Percentiles rank a stretch among this genome's conserved stretches.
phyloP scores from a whole-genome alignment of 2,888 invertebrate species.

The Ditula angustiorana region DNA sequence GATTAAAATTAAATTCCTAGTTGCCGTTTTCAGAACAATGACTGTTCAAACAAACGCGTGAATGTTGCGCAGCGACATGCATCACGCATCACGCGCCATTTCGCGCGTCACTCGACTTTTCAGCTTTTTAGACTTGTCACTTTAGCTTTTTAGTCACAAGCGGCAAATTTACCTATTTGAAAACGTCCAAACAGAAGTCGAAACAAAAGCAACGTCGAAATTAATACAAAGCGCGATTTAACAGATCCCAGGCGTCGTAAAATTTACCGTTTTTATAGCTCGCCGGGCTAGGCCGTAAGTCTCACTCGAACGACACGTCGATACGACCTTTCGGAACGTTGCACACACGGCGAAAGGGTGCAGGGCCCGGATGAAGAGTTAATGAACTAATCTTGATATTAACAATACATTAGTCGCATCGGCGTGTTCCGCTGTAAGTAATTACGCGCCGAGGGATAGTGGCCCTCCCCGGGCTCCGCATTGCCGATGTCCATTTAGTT shows the following conservation, averaged over 20 bases:
- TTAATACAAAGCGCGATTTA: conserved; percentile 75
- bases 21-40: conserved; percentile 36
- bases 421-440: conserved; percentile 64
- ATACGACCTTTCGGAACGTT: conserved; percentile 14
- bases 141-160: background rate
- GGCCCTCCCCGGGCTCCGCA: conserved; percentile 29
- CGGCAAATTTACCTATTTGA: no score
- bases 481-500: conserved; percentile 43
- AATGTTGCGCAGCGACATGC: conserved; percentile 13
- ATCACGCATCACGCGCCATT: conserved; percentile 28
- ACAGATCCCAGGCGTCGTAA: conserved; percentile 70
- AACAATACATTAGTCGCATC: conserved; percentile 83
- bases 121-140: background rate
- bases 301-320: background rate
- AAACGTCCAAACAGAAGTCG: conserved; percentile 40
- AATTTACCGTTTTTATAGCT: conserved; percentile 64
- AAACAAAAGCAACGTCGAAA: conserved; percentile 70
- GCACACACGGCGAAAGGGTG: conserved; percentile 45
- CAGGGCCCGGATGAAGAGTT: conserved; percentile 74
- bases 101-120: background rate
- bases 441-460: conserved; percentile 50
- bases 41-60: conserved; percentile 29
- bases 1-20: conserved; percentile 39
- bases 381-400: conserved; percentile 85
- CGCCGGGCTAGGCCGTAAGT: conserved; percentile 44